phyloP scores from a whole-genome alignment of 2,888 invertebrate species.

The Monoplex corrugatus region DNA sequence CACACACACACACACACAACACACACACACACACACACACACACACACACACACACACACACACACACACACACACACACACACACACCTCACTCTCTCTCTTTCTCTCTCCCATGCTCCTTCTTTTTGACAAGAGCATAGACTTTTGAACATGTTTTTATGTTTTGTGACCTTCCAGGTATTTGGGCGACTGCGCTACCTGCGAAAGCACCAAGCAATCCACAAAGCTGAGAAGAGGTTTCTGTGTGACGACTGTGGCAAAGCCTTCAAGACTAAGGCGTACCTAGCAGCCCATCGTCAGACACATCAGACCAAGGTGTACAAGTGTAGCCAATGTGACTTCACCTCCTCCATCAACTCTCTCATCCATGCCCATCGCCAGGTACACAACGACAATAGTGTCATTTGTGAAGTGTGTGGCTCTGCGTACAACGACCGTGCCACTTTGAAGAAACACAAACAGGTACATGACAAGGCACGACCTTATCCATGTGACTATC shows the following conservation, averaged over 20 bases:
- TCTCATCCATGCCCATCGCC: slow-evolving; percentile 77
- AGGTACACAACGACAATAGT: slow-evolving; percentile 76
- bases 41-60: too few species aligned
- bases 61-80: too few species aligned
- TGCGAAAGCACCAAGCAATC: slow-evolving; percentile 69
- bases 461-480: slow-evolving; percentile 76
- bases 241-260: slow-evolving; percentile 77
- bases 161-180: slow-evolving; percentile 58
- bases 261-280: slow-evolving; percentile 74
- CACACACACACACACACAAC: too few species aligned
- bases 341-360: slow-evolving; percentile 74
- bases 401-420: slow-evolving; percentile 79
- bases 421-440: slow-evolving; percentile 76
- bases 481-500: slow-evolving; percentile 75
- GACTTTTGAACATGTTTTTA: background rate
- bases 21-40: too few species aligned
- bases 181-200: slow-evolving; percentile 73
- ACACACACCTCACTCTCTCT: too few species aligned
- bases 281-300: slow-evolving; percentile 73
- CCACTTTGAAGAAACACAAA: slow-evolving; percentile 77
- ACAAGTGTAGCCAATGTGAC: slow-evolving; percentile 76
- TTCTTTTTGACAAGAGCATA: too few species aligned
- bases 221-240: slow-evolving; percentile 71
- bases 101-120: too few species aligned
- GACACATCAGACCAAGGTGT: slow-evolving; percentile 70